Conservation (phyloP, 2,113 vertebrate genomes). For the Brachyhypopomus occidentalis region DNA sequence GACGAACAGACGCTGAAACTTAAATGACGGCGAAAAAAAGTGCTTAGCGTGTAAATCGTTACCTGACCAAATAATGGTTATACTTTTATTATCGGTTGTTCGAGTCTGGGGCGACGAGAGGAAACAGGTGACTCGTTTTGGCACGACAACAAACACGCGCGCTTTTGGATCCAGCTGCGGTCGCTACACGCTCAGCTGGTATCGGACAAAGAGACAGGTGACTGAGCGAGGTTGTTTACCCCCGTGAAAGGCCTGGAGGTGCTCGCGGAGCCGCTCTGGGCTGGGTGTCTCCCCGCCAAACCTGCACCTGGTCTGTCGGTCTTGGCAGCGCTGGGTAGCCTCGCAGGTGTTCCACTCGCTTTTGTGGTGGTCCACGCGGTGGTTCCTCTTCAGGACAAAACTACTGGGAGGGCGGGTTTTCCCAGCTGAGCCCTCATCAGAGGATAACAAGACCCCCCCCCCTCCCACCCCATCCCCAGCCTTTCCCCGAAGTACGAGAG, state of each 20-base stretch:
- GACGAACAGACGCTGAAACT: background rate
- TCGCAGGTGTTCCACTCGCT: constrained; percentile 56
- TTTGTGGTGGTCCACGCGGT: constrained; percentile 33
- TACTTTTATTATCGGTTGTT: constrained; percentile 16
- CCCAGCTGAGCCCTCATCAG: constrained; percentile 73
- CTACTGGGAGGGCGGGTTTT: constrained; percentile 33
- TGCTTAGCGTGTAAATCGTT: background rate
- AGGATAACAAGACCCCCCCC: constrained; percentile 69
- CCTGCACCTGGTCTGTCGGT: constrained; percentile 56
- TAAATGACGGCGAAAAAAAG: background rate
- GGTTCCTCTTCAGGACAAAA: constrained; percentile 51
- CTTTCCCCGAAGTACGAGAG: constrained; percentile 43
- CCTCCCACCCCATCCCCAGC: constrained; percentile 26
- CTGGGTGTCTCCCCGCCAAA: constrained; percentile 14
- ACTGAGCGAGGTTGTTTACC: constrained; percentile 38
- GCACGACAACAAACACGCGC: constrained; percentile 1
- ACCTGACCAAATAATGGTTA: constrained; percentile 27
- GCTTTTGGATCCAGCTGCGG: constrained; percentile 42
- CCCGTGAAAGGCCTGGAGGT: constrained; percentile 10
- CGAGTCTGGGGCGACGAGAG: constrained; percentile 8
- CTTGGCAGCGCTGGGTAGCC: constrained; percentile 46
- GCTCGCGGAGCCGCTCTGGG: background rate
- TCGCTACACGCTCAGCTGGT: constrained; percentile 45
- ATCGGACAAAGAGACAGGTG: constrained; percentile 56
- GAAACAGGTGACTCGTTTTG: constrained; percentile 44